Percentiles rank a stretch among this genome's conserved stretches.
Conservation (phyloP, 2,797 vertebrate species). For the Cyclopterus lumpus region DNA sequence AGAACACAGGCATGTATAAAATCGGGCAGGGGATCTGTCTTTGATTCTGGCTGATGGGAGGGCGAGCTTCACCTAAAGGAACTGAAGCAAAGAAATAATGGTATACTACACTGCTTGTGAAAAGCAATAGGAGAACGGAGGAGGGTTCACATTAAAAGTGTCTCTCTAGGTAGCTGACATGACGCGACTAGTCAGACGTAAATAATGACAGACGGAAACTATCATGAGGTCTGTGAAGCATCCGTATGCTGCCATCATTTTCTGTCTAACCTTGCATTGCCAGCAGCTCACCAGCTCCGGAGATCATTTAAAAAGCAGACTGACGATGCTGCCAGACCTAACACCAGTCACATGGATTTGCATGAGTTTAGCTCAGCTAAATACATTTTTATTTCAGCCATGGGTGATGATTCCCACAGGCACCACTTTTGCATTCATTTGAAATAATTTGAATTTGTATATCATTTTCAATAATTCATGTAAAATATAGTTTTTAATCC, state of each 20-base stretch:
- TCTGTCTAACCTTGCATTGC: constrained; percentile 97
- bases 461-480: constrained; percentile 43
- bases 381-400: constrained; percentile 78
- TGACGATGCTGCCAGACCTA: constrained; percentile 92
- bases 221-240: constrained; percentile 99
- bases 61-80: constrained; percentile 95
- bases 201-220: constrained; percentile 99
- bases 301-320: constrained; percentile 97
- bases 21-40: constrained; percentile 88
- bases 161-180: constrained; percentile 97
- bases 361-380: constrained; percentile 87
- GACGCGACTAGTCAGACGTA: constrained; percentile 99
- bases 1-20: constrained; percentile 88
- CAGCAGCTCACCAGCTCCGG: constrained; percentile 90
- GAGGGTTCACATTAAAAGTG: constrained; percentile 92
- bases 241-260: constrained; percentile 96
- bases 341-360: constrained; percentile 87
- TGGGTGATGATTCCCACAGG: constrained; percentile 73
- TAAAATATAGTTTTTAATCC: constrained; percentile 38
- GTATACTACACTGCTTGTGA: constrained; percentile 88
- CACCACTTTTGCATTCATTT: constrained; percentile 67
- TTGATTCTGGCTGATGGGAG: constrained; percentile 92
- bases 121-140: constrained; percentile 81
- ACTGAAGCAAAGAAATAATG: constrained; percentile 98
- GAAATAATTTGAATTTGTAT: constrained; percentile 40